A percentile compares a stretch with the other conserved stretches of the same genome.
phyloP scores from a whole-genome alignment of 2,113 vertebrate species.

The Callorhinus ursinus region DNA sequence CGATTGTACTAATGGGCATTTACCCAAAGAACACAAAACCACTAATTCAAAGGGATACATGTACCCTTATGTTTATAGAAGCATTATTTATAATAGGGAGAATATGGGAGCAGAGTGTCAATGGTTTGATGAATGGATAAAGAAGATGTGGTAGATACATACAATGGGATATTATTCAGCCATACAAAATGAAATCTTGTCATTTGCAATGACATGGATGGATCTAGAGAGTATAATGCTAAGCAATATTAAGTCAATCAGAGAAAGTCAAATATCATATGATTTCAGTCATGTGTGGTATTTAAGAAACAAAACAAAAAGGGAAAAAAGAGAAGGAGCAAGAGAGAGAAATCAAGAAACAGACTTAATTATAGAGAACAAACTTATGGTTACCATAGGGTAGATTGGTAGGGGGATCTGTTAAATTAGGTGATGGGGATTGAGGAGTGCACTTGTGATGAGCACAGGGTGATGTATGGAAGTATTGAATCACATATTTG shows the following conservation, averaged over 20 bases:
- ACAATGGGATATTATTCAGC: background rate
- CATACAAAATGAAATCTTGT: background rate
- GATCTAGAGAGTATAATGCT: background rate
- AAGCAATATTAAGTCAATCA: background rate
- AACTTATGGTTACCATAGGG: background rate
- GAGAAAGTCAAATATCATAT: background rate
- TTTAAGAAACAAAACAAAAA: background rate
- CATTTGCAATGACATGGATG: background rate
- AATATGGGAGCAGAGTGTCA: background rate
- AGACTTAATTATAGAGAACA: background rate
- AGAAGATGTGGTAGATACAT: background rate
- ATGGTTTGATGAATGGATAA: background rate
- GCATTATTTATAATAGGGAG: background rate
- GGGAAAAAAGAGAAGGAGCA: background rate
- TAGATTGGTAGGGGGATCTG: background rate
- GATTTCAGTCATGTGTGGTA: background rate
- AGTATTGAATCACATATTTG: background rate
- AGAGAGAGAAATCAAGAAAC: background rate
- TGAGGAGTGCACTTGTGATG: background rate
- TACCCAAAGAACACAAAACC: background rate
- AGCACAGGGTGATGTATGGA: background rate
- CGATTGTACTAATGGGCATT: background rate
- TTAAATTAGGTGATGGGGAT: background rate
- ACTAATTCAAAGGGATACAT: background rate
- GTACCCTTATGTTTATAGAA: background rate